Base-by-base conservation (phyloP, 2,113 vertebrate genomes). In the Tautogolabrus adspersus region DNA sequence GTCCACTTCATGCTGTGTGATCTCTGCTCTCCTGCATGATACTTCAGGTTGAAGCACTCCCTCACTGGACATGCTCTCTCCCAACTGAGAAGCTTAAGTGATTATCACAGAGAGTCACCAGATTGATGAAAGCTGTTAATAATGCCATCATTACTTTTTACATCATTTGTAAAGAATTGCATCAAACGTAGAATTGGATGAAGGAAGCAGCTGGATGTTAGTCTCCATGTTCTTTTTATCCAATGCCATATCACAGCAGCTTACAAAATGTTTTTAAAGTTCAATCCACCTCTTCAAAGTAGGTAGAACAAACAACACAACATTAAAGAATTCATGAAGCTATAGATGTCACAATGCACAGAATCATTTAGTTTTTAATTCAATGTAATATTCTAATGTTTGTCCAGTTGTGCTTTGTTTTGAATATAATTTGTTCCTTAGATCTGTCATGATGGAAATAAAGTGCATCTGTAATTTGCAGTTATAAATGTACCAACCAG, bases 151-250 rank as follows among this genome's bases (percentile, higher is more conserved):
- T 93, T 89, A 87, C 78, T 87, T 67, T 76, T 90, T 86, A 87
- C 69, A 89, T 92, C 90, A 91, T 87, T 89, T 91, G 81, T 69
- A 88, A 89, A 90, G 89, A 91, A 91, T 87, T 85, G 75, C 63
- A 83, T 54, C 64, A 77, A 87, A 86, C 56, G 71, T 66, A 74
- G 42, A 34, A 79, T 66, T 66, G 75, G 66, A 71, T 18, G 62
- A 69, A 72, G 22, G 42, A 76, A 79, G 64, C 57, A 23, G 71
- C 72, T 74, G 58, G 70, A 79, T 67, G 85, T 79, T 47, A 55
- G 23, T 54, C 37, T 54, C 9, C 16, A 42, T 42, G 34, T 66
- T 30, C 13, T 46, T 16, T 42, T 42, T 42, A 34, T 42, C 1
- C 40, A 21, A 19, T 22, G n/a, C 51, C 8, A 9, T n/a, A 10